Evolutionary conservation across 2,888 invertebrate genomes (phyloP).

Genomic region (Agelastica alni): DNA sequence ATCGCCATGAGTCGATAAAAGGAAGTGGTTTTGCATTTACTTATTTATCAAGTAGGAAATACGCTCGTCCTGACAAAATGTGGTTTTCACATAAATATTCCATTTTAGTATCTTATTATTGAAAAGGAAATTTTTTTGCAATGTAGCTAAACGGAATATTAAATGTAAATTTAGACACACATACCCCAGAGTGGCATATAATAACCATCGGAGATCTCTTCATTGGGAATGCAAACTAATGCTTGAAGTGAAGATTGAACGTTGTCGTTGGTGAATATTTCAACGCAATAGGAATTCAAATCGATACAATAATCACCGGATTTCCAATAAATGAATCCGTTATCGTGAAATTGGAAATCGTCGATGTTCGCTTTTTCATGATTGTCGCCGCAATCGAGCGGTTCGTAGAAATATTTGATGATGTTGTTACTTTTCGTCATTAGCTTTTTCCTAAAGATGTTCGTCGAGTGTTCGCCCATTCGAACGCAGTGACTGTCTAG

Average conservation of each 20-base stretch:
- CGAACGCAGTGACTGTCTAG: conserved; percentile 9
- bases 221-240: conserved; percentile 21
- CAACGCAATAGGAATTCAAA: conserved; percentile 24
- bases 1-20: too few relatives aligned
- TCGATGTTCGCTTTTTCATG: neutral
- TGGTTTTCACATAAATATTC: too few relatives aligned
- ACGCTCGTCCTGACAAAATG: too few relatives aligned
- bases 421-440: too few relatives aligned
- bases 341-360: conserved; percentile 11
- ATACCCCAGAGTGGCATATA: conserved; percentile 3
- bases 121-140: too few relatives aligned
- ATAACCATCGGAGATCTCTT: neutral
- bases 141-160: too few relatives aligned
- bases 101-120: too few relatives aligned
- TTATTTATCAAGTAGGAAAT: too few relatives aligned
- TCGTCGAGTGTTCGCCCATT: neutral
- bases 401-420: conserved; percentile 3
- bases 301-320: neutral
- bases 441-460: too few relatives aligned
- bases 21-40: too few relatives aligned
- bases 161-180: too few relatives aligned
- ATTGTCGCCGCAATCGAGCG: conserved; percentile 8
- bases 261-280: conserved; percentile 16
- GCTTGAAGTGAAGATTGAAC: conserved; percentile 5
- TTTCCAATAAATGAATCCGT: conserved; percentile 19